Evolutionary conservation across 2,113 vertebrate species (phyloP).

Genomic region (Coracopsis vasa): DNA sequence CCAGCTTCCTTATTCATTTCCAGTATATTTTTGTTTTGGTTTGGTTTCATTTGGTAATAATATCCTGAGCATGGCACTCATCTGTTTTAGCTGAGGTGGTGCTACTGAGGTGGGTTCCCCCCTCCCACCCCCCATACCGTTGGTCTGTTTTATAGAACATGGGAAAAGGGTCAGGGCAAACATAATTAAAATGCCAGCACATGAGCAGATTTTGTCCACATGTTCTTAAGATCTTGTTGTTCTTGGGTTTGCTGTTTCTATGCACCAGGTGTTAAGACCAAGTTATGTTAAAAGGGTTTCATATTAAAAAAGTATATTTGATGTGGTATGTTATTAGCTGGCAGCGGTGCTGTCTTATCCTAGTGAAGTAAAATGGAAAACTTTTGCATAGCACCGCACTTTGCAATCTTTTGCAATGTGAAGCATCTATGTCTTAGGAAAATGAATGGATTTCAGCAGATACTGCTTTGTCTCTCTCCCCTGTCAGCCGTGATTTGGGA

Average conservation of each 20-base stretch:
- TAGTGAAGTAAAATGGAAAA: neutral
- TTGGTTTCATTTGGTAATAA: conserved; percentile 10
- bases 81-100: conserved; percentile 30
- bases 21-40: neutral
- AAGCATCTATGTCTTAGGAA: neutral
- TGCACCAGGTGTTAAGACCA: conserved; percentile 49
- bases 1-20: conserved; percentile 27
- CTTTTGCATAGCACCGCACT: neutral
- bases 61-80: neutral
- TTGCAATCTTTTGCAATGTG: neutral
- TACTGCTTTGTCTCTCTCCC: conserved; percentile 7
- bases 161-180: conserved; percentile 59
- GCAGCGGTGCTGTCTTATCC: neutral
- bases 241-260: conserved; percentile 23
- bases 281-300: conserved; percentile 12
- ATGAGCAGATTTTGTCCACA: conserved; percentile 64
- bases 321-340: conserved; percentile 45
- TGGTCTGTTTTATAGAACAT: conserved; percentile 60
- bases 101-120: neutral
- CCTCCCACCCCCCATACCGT: neutral
- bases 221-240: conserved; percentile 60
- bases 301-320: conserved; percentile 29
- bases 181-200: conserved; percentile 67
- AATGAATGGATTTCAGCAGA: neutral
- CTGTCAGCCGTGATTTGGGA: neutral